Evolutionary conservation across 1,140 invertebrate genomes (phyloP), one percentile per base, ranked within the genome.

Genomic region (Asobara japonica): DNA sequence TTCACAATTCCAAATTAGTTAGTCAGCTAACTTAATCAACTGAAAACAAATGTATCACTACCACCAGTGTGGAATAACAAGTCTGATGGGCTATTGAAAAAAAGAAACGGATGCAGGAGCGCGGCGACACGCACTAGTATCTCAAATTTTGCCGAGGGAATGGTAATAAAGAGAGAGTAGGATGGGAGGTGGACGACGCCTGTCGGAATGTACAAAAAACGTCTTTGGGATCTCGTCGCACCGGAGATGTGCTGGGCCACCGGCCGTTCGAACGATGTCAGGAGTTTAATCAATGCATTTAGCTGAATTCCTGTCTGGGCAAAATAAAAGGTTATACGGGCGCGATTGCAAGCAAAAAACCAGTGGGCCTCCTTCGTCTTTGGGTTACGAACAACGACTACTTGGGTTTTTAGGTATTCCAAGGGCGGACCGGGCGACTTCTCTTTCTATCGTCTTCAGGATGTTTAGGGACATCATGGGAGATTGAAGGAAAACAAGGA

Each of bases 241-340:
- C 75, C 76, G 77, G 77, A 84, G 80, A 82, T 77, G 77, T 78
- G 76, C 68, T 78, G 85, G 83, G 83, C 74, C 85, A 86, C 85
- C 85, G 82, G 79, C 80, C 79, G 80, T 79, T 75, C 80, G 76
- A 79, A 78, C 82, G 76, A 85, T 82, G 84, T 84, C 83, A 82
- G 80, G 79, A 79, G 81, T 83, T 87, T 86, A 87, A 87, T 87
- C 85, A 86, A 87, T 87, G 84, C 84, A 87, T 87, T 87, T 87
- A 86, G 80, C 83, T 81, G 86, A 87, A 87, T 87, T 87, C 86
- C 83, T 83, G 83, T 84, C 85, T 85, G 84, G 81, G 77, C 83
- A 80, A 87, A 87, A 87, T 86, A 87, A 87, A 85, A 86, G 82
- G 79, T 80, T 78, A 80, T 80, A 80, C 80, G 41, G 65, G 79